A percentile compares a stretch with the other conserved stretches of the same genome.
Conservation (phyloP, 2,888 invertebrate species). For the Leptinotarsa tumamoca region DNA sequence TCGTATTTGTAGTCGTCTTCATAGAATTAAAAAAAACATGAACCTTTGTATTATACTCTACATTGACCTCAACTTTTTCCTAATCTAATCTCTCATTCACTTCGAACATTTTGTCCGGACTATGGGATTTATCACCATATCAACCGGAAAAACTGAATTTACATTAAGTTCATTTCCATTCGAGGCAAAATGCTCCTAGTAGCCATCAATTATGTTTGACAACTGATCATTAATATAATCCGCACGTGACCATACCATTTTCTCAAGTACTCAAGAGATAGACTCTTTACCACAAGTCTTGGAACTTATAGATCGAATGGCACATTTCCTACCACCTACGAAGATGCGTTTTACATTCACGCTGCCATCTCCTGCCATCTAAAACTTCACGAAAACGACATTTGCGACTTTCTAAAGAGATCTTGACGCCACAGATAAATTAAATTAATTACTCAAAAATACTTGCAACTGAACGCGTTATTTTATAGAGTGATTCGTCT, state of each 20-base stretch:
- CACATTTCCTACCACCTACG: slow-evolving; percentile 33
- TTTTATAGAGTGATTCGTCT: slow-evolving; percentile 8
- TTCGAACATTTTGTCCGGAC: no score
- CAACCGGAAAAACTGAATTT: no score
- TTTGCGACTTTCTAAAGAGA: slow-evolving; percentile 45
- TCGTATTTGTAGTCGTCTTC: no score
- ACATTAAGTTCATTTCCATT: no score
- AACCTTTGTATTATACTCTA: no score
- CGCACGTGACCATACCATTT: background rate
- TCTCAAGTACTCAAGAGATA: background rate
- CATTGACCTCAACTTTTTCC: no score
- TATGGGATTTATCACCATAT: no score
- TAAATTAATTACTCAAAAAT: slow-evolving; percentile 38
- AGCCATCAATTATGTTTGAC: no score
- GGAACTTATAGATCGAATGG: background rate
- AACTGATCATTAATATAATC: background rate
- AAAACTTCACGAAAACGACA: slow-evolving; percentile 46
- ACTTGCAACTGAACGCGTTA: slow-evolving; percentile 17
- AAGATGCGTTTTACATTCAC: slow-evolving; percentile 34
- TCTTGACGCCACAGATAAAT: slow-evolving; percentile 30
- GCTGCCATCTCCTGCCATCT: slow-evolving; percentile 28
- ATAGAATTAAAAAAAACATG: no score
- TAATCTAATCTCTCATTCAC: no score
- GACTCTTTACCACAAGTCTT: background rate
- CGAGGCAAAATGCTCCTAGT: no score